A percentile compares a stretch with the other conserved stretches of the same genome.
Evolutionary conservation across 2,888 invertebrate species (phyloP).

Genomic region (Incurvaria masculella): DNA sequence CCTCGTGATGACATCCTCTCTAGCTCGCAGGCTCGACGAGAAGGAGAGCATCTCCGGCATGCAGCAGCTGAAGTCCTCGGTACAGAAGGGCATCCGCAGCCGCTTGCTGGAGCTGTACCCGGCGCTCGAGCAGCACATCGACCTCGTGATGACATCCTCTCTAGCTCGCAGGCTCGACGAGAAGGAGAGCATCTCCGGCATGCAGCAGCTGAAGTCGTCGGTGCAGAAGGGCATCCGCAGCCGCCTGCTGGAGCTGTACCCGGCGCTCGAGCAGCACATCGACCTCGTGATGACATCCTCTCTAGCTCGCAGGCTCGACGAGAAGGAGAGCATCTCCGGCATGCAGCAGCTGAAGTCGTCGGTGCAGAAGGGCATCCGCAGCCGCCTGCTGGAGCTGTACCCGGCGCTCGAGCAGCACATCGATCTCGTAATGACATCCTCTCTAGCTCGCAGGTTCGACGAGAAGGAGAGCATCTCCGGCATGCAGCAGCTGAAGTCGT

Average conservation of each 20-base stretch:
- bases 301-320: constrained; percentile 66
- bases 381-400: constrained; percentile 74
- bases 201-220: constrained; percentile 89
- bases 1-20: constrained; percentile 65
- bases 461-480: constrained; percentile 90
- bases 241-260: constrained; percentile 75
- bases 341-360: constrained; percentile 90
- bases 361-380: constrained; percentile 82
- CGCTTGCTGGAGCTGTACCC: constrained; percentile 88
- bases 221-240: constrained; percentile 84
- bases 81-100: constrained; percentile 85
- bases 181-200: constrained; percentile 85
- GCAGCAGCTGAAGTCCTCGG: constrained; percentile 89
- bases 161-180: constrained; percentile 70
- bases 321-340: constrained; percentile 87
- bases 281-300: constrained; percentile 73
- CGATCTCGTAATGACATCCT: constrained; percentile 73
- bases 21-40: constrained; percentile 70
- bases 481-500: constrained; percentile 87
- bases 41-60: constrained; percentile 87
- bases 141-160: constrained; percentile 71
- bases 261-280: constrained; percentile 69
- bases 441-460: constrained; percentile 62
- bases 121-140: constrained; percentile 79
- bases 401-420: constrained; percentile 72